Evolutionary conservation across 2,888 invertebrate genomes (phyloP).

Genomic region (Schrankia costaestrigalis): DNA sequence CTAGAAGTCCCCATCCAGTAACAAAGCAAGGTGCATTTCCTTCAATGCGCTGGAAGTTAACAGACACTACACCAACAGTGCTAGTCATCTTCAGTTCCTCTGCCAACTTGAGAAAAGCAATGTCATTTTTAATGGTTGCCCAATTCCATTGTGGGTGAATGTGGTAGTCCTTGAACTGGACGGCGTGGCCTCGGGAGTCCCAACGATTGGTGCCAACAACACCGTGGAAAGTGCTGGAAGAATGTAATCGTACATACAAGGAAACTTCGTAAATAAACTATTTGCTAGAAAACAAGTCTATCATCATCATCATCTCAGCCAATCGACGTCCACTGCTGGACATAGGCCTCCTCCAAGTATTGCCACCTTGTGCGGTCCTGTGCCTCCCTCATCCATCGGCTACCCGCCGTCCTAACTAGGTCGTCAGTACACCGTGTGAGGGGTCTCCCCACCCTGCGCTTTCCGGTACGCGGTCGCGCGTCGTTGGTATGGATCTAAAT

Average conservation of each 20-base stretch:
- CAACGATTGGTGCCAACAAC: conserved; percentile 39
- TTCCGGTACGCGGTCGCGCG: no score
- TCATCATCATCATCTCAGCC: no score
- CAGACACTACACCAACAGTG: conserved; percentile 14
- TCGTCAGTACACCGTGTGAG: no score
- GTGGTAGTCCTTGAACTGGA: conserved; percentile 22
- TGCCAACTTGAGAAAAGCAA: conserved; percentile 26
- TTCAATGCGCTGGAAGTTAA: conserved; percentile 22
- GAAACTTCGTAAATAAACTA: conserved; percentile 23
- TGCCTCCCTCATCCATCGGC: no score
- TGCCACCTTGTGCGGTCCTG: no score
- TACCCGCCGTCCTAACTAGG: no score
- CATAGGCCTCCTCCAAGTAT: no score
- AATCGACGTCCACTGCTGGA: no score
- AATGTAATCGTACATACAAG: no score
- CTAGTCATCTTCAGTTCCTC: conserved; percentile 13
- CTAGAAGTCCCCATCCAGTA: conserved; percentile 43
- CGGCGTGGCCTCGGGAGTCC: conserved; percentile 17
- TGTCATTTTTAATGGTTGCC: conserved; percentile 37
- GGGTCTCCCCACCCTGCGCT: no score
- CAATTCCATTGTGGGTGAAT: conserved; percentile 39
- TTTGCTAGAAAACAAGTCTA: conserved; percentile 18
- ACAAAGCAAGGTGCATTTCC: conserved; percentile 24
- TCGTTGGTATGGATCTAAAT: no score
- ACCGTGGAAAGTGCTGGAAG: conserved; percentile 24